Evolutionary conservation across 1,140 invertebrate species (phyloP), one percentile per base, ranked within the genome.

Genomic region (Heterodera schachtii): DNA sequence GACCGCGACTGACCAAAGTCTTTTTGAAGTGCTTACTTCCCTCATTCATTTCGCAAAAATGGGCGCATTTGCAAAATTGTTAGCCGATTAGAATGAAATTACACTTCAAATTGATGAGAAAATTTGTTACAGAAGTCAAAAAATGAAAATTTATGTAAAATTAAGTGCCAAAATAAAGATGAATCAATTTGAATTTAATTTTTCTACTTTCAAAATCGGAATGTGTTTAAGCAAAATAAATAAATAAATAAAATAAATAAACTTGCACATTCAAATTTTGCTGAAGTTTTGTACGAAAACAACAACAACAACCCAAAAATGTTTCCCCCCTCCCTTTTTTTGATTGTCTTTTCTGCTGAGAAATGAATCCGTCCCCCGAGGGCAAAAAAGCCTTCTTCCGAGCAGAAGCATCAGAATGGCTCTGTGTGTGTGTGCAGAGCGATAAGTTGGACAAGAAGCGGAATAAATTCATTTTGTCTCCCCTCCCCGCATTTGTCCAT

Each of bases 381-480:
- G 16, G 57, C 57, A 64, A 13, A 64, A 64, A 64, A 64, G 57
- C 57, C 4, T 19, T 64, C 16, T 13, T 19, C 57, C 57, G 11
- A 11, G 13, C 16, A 31, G 31, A 31, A 31, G 31, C 57, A 64
- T 11, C 57, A 64, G 57, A 64, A 64, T 64, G 57, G 4, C 13
- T 64, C 13, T 64, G 57, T 19, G 16, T 19, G 16, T 31, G 31
- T 31, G 31, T 31, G 57, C 49, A 52, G 57, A 19, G 74, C 74
- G 74, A 52, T 76, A 76, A 76, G 74, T 64, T 64, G 57, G 57
- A 74, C 57, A 43, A n/a, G 74, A 76, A 57, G 74, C 57, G 49
- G 52, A 64, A 76, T 64, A 76, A 76, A 76, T 76, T 76, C 74
- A 76, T 76, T 76, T 76, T 76, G 46, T 76, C 31, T 49, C 31